A percentile compares a stretch with the other conserved stretches of the same genome.
phyloP scores from a whole-genome alignment of 2,113 vertebrate genomes.

The Ameiurus melas region DNA sequence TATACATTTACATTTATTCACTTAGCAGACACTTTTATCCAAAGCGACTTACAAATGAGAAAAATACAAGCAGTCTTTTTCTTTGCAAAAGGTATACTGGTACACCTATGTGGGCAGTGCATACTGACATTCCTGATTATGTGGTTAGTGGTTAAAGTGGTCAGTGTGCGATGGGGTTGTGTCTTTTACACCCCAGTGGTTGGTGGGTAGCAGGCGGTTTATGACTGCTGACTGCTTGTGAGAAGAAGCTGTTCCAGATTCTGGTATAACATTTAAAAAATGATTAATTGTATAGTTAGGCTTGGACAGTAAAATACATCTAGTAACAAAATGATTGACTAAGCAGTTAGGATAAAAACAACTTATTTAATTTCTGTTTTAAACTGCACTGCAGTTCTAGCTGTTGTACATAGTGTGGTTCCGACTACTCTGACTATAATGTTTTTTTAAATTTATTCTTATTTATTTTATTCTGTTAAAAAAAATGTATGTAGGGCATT shows the following conservation, averaged over 20 bases:
- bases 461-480: neutral
- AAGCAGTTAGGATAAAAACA: neutral
- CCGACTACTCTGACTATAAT: neutral
- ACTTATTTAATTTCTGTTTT: neutral
- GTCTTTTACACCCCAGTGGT: neutral
- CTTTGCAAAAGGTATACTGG: neutral
- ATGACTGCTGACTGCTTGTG: neutral
- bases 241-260: neutral
- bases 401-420: neutral
- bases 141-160: neutral
- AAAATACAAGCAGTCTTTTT: no score
- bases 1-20: neutral
- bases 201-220: neutral
- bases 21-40: no score
- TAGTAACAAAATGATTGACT: neutral
- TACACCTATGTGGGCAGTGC: neutral
- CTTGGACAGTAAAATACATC: neutral
- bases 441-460: no score
- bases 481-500: neutral
- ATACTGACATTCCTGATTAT: neutral
- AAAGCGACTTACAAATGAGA: no score
- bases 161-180: neutral
- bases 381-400: neutral
- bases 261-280: neutral
- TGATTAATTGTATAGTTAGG: neutral